These are phyloP conservation scores for Agriopis aurantiaria DNA, from an alignment of 2,888 invertebrate genomes.

Conservation along the genomic window DNA sequence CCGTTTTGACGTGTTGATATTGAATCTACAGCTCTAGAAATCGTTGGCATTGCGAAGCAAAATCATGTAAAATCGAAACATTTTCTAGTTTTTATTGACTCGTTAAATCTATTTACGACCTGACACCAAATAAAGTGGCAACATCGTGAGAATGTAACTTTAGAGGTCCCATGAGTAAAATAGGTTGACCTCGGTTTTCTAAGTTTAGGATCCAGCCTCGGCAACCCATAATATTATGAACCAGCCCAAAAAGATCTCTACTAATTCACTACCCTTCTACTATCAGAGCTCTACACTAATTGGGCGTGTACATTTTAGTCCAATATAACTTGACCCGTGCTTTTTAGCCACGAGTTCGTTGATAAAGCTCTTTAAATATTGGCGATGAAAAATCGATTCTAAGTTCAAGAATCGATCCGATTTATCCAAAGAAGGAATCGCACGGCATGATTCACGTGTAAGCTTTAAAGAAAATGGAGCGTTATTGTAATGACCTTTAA, in stretches of 20 bases:
- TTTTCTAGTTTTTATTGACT: slow-evolving; percentile 24
- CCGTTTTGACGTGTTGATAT: too few relatives aligned
- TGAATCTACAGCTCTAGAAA: too few relatives aligned
- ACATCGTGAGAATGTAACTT: slow-evolving; percentile 29
- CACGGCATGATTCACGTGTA: slow-evolving; percentile 62
- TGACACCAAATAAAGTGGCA: slow-evolving; percentile 23
- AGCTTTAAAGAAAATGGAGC: slow-evolving; percentile 53
- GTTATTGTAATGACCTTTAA: slow-evolving; percentile 48
- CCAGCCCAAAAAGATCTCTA: slow-evolving; percentile 26
- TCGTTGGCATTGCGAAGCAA: neutral
- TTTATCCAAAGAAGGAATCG: slow-evolving; percentile 70
- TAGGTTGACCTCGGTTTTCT: slow-evolving; percentile 27
- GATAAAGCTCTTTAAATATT: slow-evolving; percentile 17
- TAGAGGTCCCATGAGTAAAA: slow-evolving; percentile 21
- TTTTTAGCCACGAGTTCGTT: neutral
- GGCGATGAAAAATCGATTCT: slow-evolving; percentile 56
- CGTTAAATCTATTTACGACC: slow-evolving; percentile 24
- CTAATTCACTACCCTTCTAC: slow-evolving; percentile 30
- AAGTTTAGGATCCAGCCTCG: slow-evolving; percentile 34
- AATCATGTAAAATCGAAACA: slow-evolving; percentile 1
- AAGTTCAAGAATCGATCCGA: slow-evolving; percentile 62
- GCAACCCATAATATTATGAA: slow-evolving; percentile 33
- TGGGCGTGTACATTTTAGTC: neutral
- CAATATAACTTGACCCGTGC: slow-evolving; percentile 15
- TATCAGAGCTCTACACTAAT: slow-evolving; percentile 28